phyloP scores from a whole-genome alignment of 1,140 invertebrate species.

The Rhopalosiphum padi region DNA sequence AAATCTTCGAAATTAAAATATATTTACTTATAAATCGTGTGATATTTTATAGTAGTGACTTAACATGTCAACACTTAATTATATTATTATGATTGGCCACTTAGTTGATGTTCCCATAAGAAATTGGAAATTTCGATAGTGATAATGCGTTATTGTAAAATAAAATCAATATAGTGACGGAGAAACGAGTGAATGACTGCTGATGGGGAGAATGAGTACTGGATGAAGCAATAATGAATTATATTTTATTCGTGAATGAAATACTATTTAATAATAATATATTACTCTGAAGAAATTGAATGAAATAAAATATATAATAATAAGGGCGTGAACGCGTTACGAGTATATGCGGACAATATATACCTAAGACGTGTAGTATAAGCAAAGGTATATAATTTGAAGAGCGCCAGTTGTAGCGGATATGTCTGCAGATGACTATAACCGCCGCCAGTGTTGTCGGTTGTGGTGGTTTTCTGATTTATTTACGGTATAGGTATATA shows the following conservation, averaged over 20 bases:
- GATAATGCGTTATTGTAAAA: background rate
- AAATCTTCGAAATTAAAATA: background rate
- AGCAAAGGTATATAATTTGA: conserved; percentile 29
- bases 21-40: background rate
- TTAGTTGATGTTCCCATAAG: background rate
- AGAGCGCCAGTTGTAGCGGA: conserved; percentile 7
- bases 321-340: conserved; percentile 28
- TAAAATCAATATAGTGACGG: background rate
- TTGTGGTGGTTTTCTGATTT: background rate
- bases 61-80: background rate
- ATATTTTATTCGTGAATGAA: conserved; percentile 17
- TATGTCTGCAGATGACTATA: background rate
- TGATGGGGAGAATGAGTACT: background rate
- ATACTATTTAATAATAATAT: conserved; percentile 5
- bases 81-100: background rate
- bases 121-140: background rate
- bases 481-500: background rate
- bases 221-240: background rate
- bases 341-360: background rate
- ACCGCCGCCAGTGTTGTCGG: background rate
- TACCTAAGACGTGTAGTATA: background rate
- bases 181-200: background rate
- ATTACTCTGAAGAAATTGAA: background rate
- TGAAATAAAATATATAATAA: conserved; percentile 21
- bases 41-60: background rate